These are phyloP conservation scores for Hassar affinis DNA, from an alignment of 2,113 vertebrate species.

Conservation along the genomic window DNA sequence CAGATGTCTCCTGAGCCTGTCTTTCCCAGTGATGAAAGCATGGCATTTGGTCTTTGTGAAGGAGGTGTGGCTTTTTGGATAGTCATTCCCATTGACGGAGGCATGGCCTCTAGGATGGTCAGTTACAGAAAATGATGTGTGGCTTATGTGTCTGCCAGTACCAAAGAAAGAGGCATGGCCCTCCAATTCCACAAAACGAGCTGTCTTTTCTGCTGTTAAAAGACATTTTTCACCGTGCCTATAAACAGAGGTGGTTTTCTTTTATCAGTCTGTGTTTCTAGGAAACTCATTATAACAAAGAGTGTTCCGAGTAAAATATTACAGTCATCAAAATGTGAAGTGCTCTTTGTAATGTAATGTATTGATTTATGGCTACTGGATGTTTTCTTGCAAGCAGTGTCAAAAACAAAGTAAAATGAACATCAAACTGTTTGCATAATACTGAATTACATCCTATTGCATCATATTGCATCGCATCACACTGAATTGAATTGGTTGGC, in stretches of 20 bases:
- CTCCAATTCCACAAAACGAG: neutral
- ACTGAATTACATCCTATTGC: conserved; percentile 19
- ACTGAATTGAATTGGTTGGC: neutral
- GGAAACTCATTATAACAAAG: conserved; percentile 8
- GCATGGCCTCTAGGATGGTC: neutral
- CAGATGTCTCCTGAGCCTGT: neutral
- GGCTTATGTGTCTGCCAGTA: neutral
- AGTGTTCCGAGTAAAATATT: conserved; percentile 15
- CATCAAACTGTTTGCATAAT: conserved; percentile 26
- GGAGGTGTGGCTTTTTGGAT: too few species aligned
- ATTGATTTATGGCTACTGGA: conserved; percentile 13
- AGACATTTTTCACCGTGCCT: neutral
- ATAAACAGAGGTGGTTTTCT: neutral
- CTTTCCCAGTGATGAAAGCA: neutral
- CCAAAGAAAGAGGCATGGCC: neutral
- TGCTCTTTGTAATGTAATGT: neutral
- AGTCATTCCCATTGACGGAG: too few species aligned
- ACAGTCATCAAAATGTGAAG: conserved; percentile 8
- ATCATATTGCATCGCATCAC: conserved; percentile 9
- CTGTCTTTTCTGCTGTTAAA: neutral
- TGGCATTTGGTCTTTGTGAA: too few species aligned
- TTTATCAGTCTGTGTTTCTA: conserved; percentile 9
- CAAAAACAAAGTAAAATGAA: conserved; percentile 18
- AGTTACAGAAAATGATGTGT: neutral
- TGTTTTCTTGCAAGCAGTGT: conserved; percentile 14